Conservation (phyloP, 2,113 vertebrate species). For the Phaethornis superciliosus region DNA sequence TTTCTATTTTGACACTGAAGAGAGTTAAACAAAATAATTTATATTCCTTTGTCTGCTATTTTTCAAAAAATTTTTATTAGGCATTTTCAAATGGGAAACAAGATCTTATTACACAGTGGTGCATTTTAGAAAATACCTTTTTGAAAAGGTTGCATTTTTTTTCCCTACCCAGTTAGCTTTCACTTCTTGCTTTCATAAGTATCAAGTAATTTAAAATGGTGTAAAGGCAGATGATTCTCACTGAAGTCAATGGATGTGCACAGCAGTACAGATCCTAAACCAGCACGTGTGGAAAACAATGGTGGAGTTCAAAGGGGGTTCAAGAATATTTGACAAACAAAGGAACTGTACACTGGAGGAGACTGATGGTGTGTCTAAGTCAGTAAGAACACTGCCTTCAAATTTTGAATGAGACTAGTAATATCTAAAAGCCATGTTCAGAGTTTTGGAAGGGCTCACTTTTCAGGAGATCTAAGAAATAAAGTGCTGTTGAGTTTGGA, state of each 20-base stretch:
- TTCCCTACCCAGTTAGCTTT: background rate
- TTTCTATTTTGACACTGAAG: background rate
- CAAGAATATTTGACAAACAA: background rate
- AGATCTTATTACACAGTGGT: background rate
- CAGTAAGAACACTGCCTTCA: background rate
- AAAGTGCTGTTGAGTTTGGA: background rate
- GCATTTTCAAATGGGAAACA: background rate
- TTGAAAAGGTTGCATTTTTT: background rate
- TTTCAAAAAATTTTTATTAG: background rate
- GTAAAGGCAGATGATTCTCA: background rate
- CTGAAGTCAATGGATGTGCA: background rate
- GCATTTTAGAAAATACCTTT: background rate
- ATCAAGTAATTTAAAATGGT: background rate
- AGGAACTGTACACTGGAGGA: background rate
- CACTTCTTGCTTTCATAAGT: background rate
- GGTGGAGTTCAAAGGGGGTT: background rate
- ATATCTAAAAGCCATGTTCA: background rate
- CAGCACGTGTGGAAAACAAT: background rate
- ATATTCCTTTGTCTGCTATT: background rate
- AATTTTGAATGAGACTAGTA: background rate
- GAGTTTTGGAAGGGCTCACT: background rate
- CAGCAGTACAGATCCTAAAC: background rate
- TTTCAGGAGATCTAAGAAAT: background rate
- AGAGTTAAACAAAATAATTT: conserved; percentile 1
- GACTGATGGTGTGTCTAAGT: background rate